These are phyloP conservation scores for Eudasyphora cyanicolor DNA, from an alignment of 2,888 invertebrate genomes.

Conservation along the genomic window DNA sequence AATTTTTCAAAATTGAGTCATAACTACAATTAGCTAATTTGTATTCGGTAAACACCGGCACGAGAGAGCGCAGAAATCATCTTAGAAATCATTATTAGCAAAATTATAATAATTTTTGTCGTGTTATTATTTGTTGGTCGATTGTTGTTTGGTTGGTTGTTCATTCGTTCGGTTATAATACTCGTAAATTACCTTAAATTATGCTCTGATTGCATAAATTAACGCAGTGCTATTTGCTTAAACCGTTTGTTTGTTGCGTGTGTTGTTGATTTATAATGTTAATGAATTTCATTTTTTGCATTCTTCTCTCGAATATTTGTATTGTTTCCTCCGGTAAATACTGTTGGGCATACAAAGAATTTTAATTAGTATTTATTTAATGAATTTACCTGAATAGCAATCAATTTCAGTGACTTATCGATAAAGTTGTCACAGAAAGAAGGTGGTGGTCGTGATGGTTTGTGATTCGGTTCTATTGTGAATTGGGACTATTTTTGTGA, in stretches of 20 bases:
- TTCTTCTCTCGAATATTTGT: not conserved
- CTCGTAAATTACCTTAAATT: conserved; percentile 57
- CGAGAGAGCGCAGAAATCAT: conserved; percentile 44
- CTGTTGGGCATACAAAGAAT: conserved; percentile 18
- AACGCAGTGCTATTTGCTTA: conserved; percentile 26
- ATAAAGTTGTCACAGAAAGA: not conserved
- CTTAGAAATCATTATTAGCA: conserved; percentile 40
- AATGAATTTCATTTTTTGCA: not conserved
- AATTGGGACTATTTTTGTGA: not conserved
- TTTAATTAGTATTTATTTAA: conserved; percentile 28
- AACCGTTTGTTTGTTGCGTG: no score
- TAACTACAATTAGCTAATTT: conserved; percentile 54
- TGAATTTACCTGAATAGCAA: conserved; percentile 6
- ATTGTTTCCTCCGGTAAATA: conserved; percentile 27
- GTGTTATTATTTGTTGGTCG: not conserved
- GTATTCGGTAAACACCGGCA: conserved; percentile 46
- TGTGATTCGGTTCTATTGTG: not conserved
- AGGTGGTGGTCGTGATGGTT: not conserved
- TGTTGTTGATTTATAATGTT: conserved; percentile 29
- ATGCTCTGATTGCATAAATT: conserved; percentile 63
- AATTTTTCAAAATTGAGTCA: conserved; percentile 15
- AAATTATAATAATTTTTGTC: conserved; percentile 24
- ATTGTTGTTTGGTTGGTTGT: no score
- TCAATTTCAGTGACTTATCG: conserved; percentile 20
- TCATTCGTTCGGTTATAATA: conserved; percentile 31